phyloP scores from a whole-genome alignment of 2,888 invertebrate species.

The Celastrina argiolus region DNA sequence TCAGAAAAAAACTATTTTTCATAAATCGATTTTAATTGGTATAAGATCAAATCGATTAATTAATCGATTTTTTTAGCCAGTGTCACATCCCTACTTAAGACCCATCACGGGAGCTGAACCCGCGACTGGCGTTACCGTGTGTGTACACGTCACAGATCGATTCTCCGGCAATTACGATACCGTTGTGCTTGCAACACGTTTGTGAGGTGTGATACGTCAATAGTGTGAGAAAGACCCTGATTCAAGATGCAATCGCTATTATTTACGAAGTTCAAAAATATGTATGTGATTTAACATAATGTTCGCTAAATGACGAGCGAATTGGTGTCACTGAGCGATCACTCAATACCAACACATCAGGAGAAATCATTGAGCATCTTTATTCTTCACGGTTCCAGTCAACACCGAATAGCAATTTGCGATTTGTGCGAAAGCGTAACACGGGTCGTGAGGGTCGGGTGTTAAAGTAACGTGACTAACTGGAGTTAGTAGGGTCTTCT shows the following conservation, averaged over 20 bases:
- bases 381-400: background rate
- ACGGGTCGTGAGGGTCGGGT: background rate
- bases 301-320: no score
- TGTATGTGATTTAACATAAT: no score
- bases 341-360: background rate
- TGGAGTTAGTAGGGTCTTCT: no score
- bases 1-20: no score
- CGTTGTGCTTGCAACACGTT: background rate
- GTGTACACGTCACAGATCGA: slow-evolving; percentile 3
- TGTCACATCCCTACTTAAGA: no score
- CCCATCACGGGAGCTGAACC: background rate
- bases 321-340: no score
- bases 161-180: background rate
- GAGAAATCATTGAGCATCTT: background rate
- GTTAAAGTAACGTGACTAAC: background rate
- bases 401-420: background rate
- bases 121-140: background rate
- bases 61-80: no score
- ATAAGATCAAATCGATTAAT: background rate
- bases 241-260: no score
- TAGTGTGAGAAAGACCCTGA: background rate
- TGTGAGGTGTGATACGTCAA: no score
- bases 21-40: no score
- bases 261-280: no score
- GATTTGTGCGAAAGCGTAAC: background rate